Conservation (phyloP, 2,888 invertebrate species). For the Corythucha ciliata region DNA sequence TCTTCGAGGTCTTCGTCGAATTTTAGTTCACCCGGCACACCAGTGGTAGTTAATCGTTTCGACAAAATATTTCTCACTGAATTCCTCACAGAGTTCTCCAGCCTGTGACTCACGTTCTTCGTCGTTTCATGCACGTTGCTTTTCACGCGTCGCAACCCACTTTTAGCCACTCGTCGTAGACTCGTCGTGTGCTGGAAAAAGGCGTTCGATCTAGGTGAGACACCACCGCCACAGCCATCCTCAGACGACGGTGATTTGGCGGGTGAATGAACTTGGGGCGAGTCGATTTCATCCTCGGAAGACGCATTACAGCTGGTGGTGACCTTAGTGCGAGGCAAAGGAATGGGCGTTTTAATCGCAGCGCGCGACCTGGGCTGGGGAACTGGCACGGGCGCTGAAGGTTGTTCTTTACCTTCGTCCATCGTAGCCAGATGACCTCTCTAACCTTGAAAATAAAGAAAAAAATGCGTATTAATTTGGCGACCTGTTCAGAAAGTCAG, state of each 20-base stretch:
- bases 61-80: slow-evolving; percentile 42
- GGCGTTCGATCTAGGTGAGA: too few species aligned
- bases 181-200: slow-evolving; percentile 6
- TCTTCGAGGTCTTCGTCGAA: slow-evolving; percentile 39
- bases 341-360: slow-evolving; percentile 19
- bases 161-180: slow-evolving; percentile 41
- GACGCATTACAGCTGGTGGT: slow-evolving; percentile 2
- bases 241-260: background rate
- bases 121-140: slow-evolving; percentile 50
- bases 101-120: slow-evolving; percentile 46
- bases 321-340: slow-evolving; percentile 18
- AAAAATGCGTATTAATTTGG: too few species aligned
- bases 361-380: slow-evolving; percentile 13
- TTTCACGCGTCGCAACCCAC: slow-evolving; percentile 45
- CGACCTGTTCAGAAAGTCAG: too few species aligned
- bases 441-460: too few species aligned
- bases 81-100: slow-evolving; percentile 42
- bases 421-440: too few species aligned
- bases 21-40: slow-evolving; percentile 17
- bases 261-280: background rate
- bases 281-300: slow-evolving; percentile 20
- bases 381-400: slow-evolving; percentile 6
- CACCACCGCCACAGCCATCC: background rate
- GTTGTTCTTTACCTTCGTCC: too few species aligned
- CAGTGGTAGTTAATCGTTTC: slow-evolving; percentile 37